A percentile compares a stretch with the other conserved stretches of the same genome.
Evolutionary conservation across 2,888 invertebrate species (phyloP).

Genomic region (Dione vanillae): DNA sequence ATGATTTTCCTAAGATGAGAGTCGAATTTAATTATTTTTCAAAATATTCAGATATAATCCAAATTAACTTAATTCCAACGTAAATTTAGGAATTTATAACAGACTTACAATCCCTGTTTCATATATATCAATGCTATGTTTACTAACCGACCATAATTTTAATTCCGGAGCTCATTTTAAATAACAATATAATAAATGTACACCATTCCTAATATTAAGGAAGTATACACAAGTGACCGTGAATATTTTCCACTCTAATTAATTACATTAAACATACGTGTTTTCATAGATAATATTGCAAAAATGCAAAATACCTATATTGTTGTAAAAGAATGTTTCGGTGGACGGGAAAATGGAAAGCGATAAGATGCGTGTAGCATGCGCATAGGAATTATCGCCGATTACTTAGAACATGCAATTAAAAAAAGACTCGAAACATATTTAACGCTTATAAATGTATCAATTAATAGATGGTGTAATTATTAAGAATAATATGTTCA

Average conservation of each 20-base stretch:
- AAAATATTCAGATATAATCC: no score
- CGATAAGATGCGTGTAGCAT: constrained; percentile 48
- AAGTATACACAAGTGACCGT: constrained; percentile 61
- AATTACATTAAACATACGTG: constrained; percentile 14
- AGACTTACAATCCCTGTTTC: no score
- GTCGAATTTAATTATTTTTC: no score
- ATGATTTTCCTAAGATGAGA: no score
- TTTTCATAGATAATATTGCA: neutral
- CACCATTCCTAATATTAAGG: constrained; percentile 48
- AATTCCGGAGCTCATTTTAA: constrained; percentile 1
- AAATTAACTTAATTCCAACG: no score
- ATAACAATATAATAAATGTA: constrained; percentile 7
- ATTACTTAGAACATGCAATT: constrained; percentile 46
- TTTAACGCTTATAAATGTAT: neutral
- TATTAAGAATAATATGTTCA: constrained; percentile 25
- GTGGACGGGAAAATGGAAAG: constrained; percentile 46
- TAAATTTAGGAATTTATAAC: no score
- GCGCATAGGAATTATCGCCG: constrained; percentile 44
- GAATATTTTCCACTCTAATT: constrained; percentile 49
- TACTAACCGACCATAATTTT: neutral
- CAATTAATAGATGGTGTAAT: no score
- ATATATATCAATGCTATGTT: neutral
- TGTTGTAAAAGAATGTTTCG: constrained; percentile 29
- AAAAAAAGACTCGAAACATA: constrained; percentile 23
- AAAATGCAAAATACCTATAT: constrained; percentile 1